Evolutionary conservation across 2,797 vertebrate genomes (phyloP).

Genomic region (Moxostoma hubbsi): DNA sequence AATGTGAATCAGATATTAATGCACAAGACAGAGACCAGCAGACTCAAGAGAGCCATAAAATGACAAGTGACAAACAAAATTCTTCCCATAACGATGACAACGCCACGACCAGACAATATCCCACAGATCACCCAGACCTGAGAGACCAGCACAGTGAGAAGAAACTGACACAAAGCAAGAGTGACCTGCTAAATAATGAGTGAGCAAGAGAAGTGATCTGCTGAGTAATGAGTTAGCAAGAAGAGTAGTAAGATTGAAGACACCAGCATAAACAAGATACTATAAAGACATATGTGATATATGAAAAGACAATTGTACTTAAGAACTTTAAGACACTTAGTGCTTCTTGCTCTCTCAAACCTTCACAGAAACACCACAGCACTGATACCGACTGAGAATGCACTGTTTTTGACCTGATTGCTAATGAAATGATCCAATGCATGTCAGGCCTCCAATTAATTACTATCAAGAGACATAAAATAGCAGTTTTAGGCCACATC

Average conservation of each 20-base stretch:
- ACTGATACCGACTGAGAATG: background rate
- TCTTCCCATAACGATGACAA: background rate
- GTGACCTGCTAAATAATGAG: constrained; percentile 10
- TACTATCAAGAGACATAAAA: background rate
- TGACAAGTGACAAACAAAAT: constrained; percentile 38
- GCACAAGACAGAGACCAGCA: constrained; percentile 37
- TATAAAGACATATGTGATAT: too few species aligned
- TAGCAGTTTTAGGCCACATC: background rate
- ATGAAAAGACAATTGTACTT: too few species aligned
- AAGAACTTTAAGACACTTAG: background rate
- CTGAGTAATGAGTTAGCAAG: constrained; percentile 10
- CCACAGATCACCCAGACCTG: constrained; percentile 29
- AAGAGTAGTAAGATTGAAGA: background rate
- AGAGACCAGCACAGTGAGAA: constrained; percentile 49
- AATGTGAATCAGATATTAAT: constrained; percentile 32
- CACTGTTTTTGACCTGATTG: background rate
- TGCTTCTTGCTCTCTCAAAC: background rate
- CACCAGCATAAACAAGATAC: constrained; percentile 27
- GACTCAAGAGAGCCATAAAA: constrained; percentile 27
- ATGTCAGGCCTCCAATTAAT: background rate
- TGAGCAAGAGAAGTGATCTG: background rate
- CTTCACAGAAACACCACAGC: background rate
- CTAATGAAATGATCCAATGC: background rate
- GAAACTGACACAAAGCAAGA: constrained; percentile 41
- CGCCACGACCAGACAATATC: constrained; percentile 4